A percentile compares a stretch with the other conserved stretches of the same genome.
Evolutionary conservation across 2,113 vertebrate genomes (phyloP).

Genomic region (Hippocampus barbouri): DNA sequence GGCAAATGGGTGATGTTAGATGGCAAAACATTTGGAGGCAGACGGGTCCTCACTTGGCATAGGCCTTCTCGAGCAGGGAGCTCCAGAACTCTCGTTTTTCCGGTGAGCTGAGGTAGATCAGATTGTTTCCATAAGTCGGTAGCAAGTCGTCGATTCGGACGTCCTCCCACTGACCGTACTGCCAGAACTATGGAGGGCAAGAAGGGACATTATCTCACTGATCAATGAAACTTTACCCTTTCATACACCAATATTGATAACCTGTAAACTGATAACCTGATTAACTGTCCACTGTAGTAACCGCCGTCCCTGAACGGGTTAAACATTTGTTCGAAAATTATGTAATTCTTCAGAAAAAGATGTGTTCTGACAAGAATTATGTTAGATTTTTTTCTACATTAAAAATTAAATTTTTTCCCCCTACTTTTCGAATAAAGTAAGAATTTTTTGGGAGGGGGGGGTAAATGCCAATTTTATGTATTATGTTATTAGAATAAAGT

Average conservation of each 20-base stretch:
- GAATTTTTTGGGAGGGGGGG: too few species aligned
- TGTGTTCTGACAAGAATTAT: too few species aligned
- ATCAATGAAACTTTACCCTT: too few species aligned
- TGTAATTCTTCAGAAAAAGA: neutral
- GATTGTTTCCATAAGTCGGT: conserved; percentile 50
- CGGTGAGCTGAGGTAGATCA: conserved; percentile 66
- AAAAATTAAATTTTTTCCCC: too few species aligned
- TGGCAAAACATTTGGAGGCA: neutral
- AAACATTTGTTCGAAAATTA: neutral
- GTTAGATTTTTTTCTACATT: too few species aligned
- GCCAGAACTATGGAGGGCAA: conserved; percentile 67
- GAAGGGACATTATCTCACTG: neutral
- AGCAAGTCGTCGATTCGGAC: conserved; percentile 69
- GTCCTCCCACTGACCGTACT: conserved; percentile 72
- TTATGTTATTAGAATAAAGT: neutral
- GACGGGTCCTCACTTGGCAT: conserved; percentile 70
- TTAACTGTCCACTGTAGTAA: too few species aligned
- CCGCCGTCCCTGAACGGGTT: too few species aligned
- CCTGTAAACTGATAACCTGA: too few species aligned
- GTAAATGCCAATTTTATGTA: too few species aligned
- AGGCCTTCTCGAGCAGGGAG: conserved; percentile 75
- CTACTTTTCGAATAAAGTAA: too few species aligned
- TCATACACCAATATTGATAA: too few species aligned
- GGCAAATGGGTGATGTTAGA: neutral
- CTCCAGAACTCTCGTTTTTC: conserved; percentile 71